Conservation (phyloP, 2,797 vertebrate genomes). For the Oreonectes daqikongensis region DNA sequence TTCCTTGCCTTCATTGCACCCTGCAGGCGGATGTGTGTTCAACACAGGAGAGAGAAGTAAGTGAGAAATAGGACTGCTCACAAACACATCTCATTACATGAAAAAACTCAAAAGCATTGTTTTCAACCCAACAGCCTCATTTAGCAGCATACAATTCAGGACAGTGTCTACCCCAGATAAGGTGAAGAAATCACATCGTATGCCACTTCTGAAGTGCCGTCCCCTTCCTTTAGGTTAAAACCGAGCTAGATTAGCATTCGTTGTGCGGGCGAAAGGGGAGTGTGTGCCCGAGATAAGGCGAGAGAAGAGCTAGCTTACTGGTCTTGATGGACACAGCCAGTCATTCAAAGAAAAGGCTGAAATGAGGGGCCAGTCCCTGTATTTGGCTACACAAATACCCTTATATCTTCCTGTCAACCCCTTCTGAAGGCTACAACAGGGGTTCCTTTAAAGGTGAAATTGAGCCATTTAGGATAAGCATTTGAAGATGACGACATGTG, state of each 20-base stretch:
- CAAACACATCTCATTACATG: conserved; percentile 37
- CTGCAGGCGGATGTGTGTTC: conserved; percentile 33
- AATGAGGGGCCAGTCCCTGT: conserved; percentile 42
- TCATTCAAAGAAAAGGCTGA: conserved; percentile 43
- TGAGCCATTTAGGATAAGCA: conserved; percentile 44
- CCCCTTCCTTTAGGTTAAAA: conserved; percentile 42
- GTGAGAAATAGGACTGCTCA: conserved; percentile 4
- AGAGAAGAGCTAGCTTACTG: conserved; percentile 42
- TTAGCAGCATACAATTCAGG: conserved; percentile 27
- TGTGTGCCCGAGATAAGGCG: conserved; percentile 54
- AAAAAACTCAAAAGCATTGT: conserved; percentile 41
- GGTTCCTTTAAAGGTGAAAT: conserved; percentile 23
- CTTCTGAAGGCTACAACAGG: conserved; percentile 34
- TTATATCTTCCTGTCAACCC: conserved; percentile 42
- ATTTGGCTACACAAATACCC: conserved; percentile 43
- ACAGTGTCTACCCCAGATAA: conserved; percentile 41
- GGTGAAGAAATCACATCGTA: conserved; percentile 34
- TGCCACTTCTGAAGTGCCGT: conserved; percentile 32
- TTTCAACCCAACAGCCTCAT: conserved; percentile 27
- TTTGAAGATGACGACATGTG: conserved; percentile 26
- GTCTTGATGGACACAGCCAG: conserved; percentile 54
- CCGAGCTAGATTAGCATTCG: conserved; percentile 49
- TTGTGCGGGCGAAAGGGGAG: conserved; percentile 43
- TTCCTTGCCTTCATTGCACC: conserved; percentile 39
- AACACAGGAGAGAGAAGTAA: conserved; percentile 21